Conservation (phyloP, 2,888 invertebrate genomes). For the Sympetrum striolatum region DNA sequence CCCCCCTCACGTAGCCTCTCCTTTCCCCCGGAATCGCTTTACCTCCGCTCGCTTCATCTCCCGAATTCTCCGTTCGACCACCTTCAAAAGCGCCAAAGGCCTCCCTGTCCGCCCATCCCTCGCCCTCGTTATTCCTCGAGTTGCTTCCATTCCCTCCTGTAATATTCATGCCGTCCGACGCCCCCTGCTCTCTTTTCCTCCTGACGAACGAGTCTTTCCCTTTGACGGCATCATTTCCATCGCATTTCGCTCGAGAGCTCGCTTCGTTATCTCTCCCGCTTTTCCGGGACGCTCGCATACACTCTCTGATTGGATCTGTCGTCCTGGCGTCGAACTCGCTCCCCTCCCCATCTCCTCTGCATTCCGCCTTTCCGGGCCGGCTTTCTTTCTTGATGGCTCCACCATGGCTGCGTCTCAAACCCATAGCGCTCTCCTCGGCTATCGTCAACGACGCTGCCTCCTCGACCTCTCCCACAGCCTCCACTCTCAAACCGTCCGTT, state of each 20-base stretch:
- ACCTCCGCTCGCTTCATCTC: neutral
- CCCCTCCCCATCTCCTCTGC: neutral
- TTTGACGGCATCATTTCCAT: neutral
- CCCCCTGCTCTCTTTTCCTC: neutral
- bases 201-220: neutral
- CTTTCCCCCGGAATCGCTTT: neutral
- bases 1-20: neutral
- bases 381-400: neutral
- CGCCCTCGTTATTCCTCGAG: too few relatives aligned
- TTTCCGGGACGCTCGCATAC: neutral
- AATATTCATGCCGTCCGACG: neutral
- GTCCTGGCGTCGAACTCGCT: neutral
- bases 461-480: neutral
- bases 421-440: neutral
- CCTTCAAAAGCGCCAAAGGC: neutral
- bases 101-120: neutral
- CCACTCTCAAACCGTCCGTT: neutral
- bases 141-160: neutral
- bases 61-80: neutral
- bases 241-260: neutral
- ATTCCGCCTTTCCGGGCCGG: neutral
- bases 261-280: neutral
- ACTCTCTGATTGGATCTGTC: neutral
- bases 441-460: neutral
- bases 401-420: neutral